Conservation (phyloP, 2,888 invertebrate genomes). For the Nowickia ferox region DNA sequence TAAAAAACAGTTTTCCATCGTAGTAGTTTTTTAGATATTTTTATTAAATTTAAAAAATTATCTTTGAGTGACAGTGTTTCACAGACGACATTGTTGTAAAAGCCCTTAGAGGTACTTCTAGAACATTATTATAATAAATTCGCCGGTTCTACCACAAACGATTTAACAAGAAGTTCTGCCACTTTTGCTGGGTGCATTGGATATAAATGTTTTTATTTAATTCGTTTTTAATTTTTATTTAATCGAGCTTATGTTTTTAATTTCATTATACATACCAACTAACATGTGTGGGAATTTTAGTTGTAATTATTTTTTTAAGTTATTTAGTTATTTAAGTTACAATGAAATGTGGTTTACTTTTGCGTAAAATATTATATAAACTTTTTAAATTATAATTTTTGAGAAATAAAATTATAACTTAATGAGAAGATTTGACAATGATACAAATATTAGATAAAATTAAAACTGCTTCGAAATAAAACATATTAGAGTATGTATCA, state of each 20-base stretch:
- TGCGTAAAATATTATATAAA: constrained; percentile 63
- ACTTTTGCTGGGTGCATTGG: background rate
- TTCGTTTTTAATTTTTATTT: constrained; percentile 21
- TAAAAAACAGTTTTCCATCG: no score
- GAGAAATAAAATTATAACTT: constrained; percentile 4
- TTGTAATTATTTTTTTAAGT: constrained; percentile 18
- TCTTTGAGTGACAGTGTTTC: no score
- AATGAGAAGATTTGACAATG: background rate
- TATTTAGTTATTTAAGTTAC: constrained; percentile 48
- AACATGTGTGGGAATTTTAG: constrained; percentile 15
- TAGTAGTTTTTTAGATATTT: no score
- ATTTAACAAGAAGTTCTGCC: background rate
- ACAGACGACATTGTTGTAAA: no score
- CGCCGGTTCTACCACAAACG: background rate
- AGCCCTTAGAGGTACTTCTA: no score
- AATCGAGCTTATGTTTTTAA: background rate
- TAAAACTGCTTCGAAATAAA: no score
- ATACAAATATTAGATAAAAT: background rate
- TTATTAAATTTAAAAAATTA: no score
- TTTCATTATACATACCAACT: constrained; percentile 42
- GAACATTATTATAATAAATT: no score
- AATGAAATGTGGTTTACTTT: constrained; percentile 71
- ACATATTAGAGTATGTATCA: no score
- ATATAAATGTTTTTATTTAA: background rate
- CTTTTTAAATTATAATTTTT: constrained; percentile 45